Evolutionary conservation across 2,888 invertebrate species (phyloP), one percentile per base, ranked within the genome.

Genomic region (Cyaniris semiargus): DNA sequence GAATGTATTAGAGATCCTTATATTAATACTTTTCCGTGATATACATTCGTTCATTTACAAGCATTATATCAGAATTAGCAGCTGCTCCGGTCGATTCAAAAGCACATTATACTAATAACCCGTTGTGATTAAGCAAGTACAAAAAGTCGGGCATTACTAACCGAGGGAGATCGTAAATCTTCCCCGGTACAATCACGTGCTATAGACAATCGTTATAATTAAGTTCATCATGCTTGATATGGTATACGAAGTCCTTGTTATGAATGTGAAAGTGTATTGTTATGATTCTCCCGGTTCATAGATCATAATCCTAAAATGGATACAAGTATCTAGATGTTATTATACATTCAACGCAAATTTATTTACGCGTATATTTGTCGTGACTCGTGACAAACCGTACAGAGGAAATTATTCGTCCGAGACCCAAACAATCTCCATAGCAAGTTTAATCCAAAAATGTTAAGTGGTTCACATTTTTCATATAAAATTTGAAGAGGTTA

Each of bases 191-290:
- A 89, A 89, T 89, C 87, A 84, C 86, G 86, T 83, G 83, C 85
- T 90, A 90, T 88, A 90, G 88, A 88, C 90, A 89, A 90, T 90
- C 89, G 90, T 91, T 93, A 92, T 92, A 92, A 93, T 93, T 93
- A 92, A 92, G 90, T 89, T 87, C 84, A 83, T 79, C 80, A 82
- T 85, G 89, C 89, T 87, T 85, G 89, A 81, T 83, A 87, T 77
- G 78, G 77, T 71, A 72, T 66, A 66, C 66, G 66, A 66, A 66
- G 10, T 66, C 66, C 66, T 66, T 66, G 27, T 27, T 27, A 15
- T 66, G 27, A 31, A 66, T 66, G 18, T 66, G 66, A 66, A 66
- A 66, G 66, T 66, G 74, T 76, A 80, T 81, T 75, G 34, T 53
- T 15, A 53, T 18, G 53, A 18, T 18, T 53, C 53, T 15, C 18